Evolutionary conservation across 2,113 vertebrate species (phyloP).

Genomic region (Fulmarus glacialis): DNA sequence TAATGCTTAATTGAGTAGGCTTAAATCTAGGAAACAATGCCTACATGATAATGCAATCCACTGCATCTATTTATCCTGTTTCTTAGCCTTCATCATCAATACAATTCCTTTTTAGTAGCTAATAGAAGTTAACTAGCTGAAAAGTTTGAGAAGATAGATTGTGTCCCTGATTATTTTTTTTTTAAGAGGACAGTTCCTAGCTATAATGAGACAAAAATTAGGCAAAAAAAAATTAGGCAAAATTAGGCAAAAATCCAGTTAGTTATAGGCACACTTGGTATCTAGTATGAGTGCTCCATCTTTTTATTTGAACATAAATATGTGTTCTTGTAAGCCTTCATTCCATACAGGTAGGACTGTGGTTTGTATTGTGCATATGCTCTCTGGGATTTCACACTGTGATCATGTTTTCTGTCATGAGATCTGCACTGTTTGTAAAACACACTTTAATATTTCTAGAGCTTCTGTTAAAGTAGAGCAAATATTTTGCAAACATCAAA

Average conservation of each 20-base stretch:
- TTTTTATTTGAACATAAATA: neutral
- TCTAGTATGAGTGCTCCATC: neutral
- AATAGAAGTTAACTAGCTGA: neutral
- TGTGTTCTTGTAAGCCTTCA: neutral
- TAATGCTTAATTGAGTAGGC: neutral
- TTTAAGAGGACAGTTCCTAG: neutral
- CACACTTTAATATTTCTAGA: neutral
- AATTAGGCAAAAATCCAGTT: neutral
- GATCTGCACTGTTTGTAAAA: neutral
- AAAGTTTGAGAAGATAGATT: neutral
- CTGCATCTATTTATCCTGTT: neutral
- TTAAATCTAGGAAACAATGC: neutral
- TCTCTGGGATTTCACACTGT: neutral
- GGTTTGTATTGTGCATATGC: neutral
- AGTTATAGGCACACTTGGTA: neutral
- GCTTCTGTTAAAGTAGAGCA: fast-evolving
- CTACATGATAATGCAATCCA: neutral
- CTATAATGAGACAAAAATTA: neutral
- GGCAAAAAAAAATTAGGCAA: neutral
- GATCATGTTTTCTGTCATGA: neutral
- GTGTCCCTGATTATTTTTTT: neutral
- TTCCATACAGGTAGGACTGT: neutral
- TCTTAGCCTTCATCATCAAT: neutral
- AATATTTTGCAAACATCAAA: neutral
- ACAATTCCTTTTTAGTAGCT: neutral